phyloP scores from a whole-genome alignment of 2,797 vertebrate species.

The Pseudochromis fuscus region DNA sequence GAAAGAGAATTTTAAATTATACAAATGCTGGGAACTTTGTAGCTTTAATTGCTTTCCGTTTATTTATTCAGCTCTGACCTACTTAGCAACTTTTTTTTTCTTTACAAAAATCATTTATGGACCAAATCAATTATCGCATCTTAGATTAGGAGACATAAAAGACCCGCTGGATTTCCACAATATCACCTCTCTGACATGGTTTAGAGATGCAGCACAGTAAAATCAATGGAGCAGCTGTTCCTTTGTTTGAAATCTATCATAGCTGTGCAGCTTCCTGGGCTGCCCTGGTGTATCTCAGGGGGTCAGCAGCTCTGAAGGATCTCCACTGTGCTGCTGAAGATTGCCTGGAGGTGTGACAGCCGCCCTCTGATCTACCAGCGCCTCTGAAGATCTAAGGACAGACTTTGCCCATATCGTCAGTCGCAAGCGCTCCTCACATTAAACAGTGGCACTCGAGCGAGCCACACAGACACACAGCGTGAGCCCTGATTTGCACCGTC shows the following conservation, averaged over 20 bases:
- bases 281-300: slow-evolving; percentile 62
- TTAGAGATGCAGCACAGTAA: slow-evolving; percentile 45
- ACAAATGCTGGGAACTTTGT: slow-evolving; percentile 47
- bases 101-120: slow-evolving; percentile 61
- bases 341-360: slow-evolving; percentile 75
- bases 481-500: slow-evolving; percentile 45
- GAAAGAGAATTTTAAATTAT: slow-evolving; percentile 61
- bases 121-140: slow-evolving; percentile 59
- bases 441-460: slow-evolving; percentile 68
- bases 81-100: slow-evolving; percentile 63
- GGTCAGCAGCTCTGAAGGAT: slow-evolving; percentile 73
- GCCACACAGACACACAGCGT: slow-evolving; percentile 53
- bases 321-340: slow-evolving; percentile 60
- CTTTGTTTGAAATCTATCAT: slow-evolving; percentile 68
- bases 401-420: slow-evolving; percentile 59
- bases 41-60: slow-evolving; percentile 55
- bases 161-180: slow-evolving; percentile 38
- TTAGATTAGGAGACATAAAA: slow-evolving; percentile 60
- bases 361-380: slow-evolving; percentile 72
- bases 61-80: slow-evolving; percentile 68
- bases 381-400: slow-evolving; percentile 80
- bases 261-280: slow-evolving; percentile 62
- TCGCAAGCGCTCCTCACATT: slow-evolving; percentile 61
- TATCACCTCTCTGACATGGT: slow-evolving; percentile 51
- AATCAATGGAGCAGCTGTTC: slow-evolving; percentile 63